Evolutionary conservation across 2,888 invertebrate genomes (phyloP).

Genomic region (Agrotis segetum): DNA sequence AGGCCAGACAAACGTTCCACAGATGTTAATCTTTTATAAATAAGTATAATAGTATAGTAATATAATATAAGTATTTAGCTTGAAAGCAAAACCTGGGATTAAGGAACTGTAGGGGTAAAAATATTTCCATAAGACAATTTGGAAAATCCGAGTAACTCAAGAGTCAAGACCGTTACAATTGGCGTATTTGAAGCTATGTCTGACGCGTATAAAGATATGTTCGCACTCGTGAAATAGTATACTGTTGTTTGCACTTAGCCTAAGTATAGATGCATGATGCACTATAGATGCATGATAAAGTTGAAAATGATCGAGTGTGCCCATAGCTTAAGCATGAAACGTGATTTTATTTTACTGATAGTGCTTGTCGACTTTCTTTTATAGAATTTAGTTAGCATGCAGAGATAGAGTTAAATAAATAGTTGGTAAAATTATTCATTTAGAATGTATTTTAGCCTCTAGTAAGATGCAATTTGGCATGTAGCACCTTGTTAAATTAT

Average conservation of each 20-base stretch:
- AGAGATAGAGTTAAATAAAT: conserved; percentile 2
- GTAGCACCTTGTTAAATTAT: not conserved
- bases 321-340: conserved; percentile 16
- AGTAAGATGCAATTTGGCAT: too few relatives aligned
- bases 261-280: not conserved
- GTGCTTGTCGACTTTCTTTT: conserved; percentile 6
- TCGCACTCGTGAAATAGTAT: conserved; percentile 15
- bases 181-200: conserved; percentile 17
- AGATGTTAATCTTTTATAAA: too few relatives aligned
- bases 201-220: conserved; percentile 20
- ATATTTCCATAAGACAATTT: too few relatives aligned
- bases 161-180: not conserved
- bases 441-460: not conserved
- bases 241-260: not conserved
- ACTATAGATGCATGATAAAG: not conserved
- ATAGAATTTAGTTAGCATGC: conserved; percentile 26
- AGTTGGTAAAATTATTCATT: not conserved
- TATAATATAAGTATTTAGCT: too few relatives aligned
- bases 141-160: too few relatives aligned
- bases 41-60: too few relatives aligned
- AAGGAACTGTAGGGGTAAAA: too few relatives aligned
- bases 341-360: not conserved
- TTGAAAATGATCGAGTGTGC: conserved; percentile 11
- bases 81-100: too few relatives aligned
- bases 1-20: too few relatives aligned